Conservation (phyloP, 2,113 vertebrate species). For the Toxotes chatareus region DNA sequence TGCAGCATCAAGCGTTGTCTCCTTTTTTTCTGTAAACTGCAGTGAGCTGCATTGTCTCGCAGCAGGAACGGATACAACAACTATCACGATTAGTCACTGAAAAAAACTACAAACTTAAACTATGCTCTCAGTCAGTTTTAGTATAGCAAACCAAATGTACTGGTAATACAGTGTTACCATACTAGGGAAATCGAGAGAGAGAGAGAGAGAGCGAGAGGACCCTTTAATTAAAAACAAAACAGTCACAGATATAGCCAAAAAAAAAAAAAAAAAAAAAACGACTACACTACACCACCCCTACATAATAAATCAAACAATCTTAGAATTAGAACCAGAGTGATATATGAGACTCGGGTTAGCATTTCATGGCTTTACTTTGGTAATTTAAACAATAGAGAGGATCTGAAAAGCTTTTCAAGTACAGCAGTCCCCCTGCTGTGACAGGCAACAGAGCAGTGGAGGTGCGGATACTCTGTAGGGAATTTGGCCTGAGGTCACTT, state of each 20-base stretch:
- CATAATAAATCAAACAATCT: conserved; percentile 18
- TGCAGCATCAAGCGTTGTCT: too few relatives aligned
- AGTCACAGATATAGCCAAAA: background rate
- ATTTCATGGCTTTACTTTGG: conserved; percentile 10
- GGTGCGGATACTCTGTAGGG: conserved; percentile 34
- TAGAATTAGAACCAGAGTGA: background rate
- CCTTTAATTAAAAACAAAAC: background rate
- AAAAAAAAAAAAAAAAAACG: background rate
- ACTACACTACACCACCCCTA: background rate
- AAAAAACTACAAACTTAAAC: background rate
- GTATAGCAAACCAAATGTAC: background rate
- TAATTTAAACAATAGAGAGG: conserved; percentile 23
- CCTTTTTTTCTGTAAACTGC: background rate
- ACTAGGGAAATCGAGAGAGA: background rate
- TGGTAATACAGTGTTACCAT: background rate
- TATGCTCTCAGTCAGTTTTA: background rate
- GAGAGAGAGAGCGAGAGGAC: too few relatives aligned
- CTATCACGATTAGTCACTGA: background rate
- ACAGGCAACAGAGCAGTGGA: conserved; percentile 29
- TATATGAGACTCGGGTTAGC: background rate
- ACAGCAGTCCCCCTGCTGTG: conserved; percentile 20
- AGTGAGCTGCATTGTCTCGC: background rate
- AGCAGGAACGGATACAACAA: background rate
- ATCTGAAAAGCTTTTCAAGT: conserved; percentile 22
- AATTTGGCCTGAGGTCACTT: conserved; percentile 59